These are phyloP conservation scores for Xylocampa areola DNA, from an alignment of 2,888 invertebrate genomes.

Conservation along the genomic window DNA sequence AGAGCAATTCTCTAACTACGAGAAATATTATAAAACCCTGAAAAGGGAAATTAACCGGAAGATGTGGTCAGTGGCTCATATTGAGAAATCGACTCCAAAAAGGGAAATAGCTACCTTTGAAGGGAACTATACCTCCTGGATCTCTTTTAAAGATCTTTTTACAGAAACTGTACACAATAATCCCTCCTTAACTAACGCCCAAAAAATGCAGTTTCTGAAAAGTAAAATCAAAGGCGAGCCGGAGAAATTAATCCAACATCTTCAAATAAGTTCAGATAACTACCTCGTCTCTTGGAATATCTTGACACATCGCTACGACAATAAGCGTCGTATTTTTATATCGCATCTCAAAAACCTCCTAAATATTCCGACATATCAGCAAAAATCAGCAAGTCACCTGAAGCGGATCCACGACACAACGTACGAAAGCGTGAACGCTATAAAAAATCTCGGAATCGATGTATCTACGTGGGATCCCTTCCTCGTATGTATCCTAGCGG, in stretches of 20 bases:
- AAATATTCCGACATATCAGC: not conserved
- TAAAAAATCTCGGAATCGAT: conserved; percentile 8
- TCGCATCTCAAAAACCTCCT: conserved; percentile 3
- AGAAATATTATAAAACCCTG: conserved; percentile 1
- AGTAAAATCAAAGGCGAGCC: conserved; percentile 30
- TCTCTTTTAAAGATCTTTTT: not conserved
- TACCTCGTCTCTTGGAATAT: conserved; percentile 1
- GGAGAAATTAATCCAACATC: conserved; percentile 28
- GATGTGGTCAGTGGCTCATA: conserved; percentile 5
- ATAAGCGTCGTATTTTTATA: conserved; percentile 4
- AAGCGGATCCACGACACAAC: conserved; percentile 1
- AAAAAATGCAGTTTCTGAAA: conserved; percentile 33
- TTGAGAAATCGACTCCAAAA: conserved; percentile 9
- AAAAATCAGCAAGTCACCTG: not conserved
- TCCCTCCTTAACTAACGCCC: conserved; percentile 14
- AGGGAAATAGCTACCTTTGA: conserved; percentile 1
- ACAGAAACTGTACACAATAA: conserved; percentile 14
- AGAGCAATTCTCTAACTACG: conserved; percentile 3
- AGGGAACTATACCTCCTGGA: not conserved
- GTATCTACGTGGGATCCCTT: conserved; percentile 9
- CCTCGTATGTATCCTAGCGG: conserved; percentile 6
- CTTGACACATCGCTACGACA: conserved; percentile 6
- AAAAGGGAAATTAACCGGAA: not conserved
- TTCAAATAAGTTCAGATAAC: conserved; percentile 14
- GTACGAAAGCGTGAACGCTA: conserved; percentile 5